Conservation (phyloP, 2,888 invertebrate species). For the Myopa testacea region DNA sequence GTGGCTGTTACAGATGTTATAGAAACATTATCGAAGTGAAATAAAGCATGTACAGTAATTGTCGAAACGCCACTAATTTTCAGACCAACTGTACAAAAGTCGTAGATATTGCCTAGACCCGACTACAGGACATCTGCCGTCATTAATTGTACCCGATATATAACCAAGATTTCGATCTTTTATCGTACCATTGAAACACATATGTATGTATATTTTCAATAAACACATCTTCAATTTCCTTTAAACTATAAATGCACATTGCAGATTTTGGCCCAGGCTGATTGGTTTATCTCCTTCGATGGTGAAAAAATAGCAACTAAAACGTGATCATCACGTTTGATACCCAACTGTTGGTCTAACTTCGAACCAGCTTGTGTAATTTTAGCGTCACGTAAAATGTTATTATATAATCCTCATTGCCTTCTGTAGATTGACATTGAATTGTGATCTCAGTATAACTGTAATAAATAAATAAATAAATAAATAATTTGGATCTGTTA, state of each 20-base stretch:
- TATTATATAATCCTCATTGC: conserved; percentile 77
- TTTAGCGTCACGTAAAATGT: conserved; percentile 93
- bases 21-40: conserved; percentile 83
- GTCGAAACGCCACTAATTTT: conserved; percentile 92
- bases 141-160: conserved; percentile 90
- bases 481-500: conserved; percentile 93
- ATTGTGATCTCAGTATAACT: conserved; percentile 97
- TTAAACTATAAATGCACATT: conserved; percentile 91
- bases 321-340: conserved; percentile 83
- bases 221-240: conserved; percentile 91
- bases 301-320: conserved; percentile 91
- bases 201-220: conserved; percentile 96
- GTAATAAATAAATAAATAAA: no score
- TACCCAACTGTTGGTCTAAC: conserved; percentile 83
- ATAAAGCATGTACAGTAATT: conserved; percentile 80
- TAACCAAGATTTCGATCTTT: conserved; percentile 93
- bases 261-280: conserved; percentile 87
- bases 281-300: conserved; percentile 87
- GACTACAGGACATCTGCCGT: conserved; percentile 89
- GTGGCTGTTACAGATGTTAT: conserved; percentile 88
- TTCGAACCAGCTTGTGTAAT: conserved; percentile 87
- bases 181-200: conserved; percentile 96
- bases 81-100: conserved; percentile 91
- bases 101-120: conserved; percentile 91
- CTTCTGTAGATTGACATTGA: conserved; percentile 75